Evolutionary conservation across 2,888 invertebrate genomes (phyloP), one percentile per base, ranked within the genome.

Genomic region (Chirona hameri): DNA sequence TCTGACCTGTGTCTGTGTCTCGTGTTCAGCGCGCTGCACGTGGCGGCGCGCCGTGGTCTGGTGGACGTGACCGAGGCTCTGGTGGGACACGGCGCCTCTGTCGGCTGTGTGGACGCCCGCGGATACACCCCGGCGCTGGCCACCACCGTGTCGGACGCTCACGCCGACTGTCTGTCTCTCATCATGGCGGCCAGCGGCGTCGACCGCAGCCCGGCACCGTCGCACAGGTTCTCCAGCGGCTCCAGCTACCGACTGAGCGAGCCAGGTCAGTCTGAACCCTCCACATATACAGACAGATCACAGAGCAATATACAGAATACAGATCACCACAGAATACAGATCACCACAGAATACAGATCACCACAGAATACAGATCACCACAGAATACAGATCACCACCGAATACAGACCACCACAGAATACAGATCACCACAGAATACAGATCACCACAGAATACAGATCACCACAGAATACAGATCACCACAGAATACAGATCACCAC

Each of bases 51-150:
- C 84, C 90, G 91, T 86, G 92, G 92, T 10, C 87, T 92, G 83
- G 90, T 91, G 14, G 89, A 90, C 65, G 91, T 91, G 2, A 91
- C 91, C 0, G 89, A 90, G 85, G 89, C 90, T 85, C 88, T 92
- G 83, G 88, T 92, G 55, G 88, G 88, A 85, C 90, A 91, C 86
- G 91, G 91, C 5, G 91, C 91, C 72, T 91, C 90, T 82, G 90
- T 92, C 3, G 87, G 90, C 81, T 90, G 90, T 0, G 88, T 90
- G 7, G 92, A 92, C 86, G 88, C 89, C 65, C 90, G 90, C 85
- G 92, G 92, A 72, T 88, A 91, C 85, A 91, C 91, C 0, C 92
- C 92, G n/a, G 91, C 91, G 5, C 87, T 92, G 84, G 90, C 91
- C 72, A 92, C 92, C 87, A 91, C 92, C 24, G 91, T 91, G 1